A percentile compares a stretch with the other conserved stretches of the same genome.
phyloP scores from a whole-genome alignment of 2,888 invertebrate genomes.

The Drosophila pullipes region DNA sequence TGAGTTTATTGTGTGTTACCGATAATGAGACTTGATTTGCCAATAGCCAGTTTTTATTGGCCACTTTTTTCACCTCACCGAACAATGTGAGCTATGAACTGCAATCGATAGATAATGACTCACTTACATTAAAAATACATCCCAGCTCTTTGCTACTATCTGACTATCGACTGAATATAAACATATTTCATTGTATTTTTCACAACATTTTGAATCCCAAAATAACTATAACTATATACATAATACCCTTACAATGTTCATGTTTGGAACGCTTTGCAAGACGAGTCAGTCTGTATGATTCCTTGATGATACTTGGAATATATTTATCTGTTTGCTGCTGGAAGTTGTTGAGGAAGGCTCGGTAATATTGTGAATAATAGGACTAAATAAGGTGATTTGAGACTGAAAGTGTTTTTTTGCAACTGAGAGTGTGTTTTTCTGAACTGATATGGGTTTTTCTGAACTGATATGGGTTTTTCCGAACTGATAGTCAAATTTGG shows the following conservation, averaged over 20 bases:
- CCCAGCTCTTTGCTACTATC: neutral
- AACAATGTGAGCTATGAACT: neutral
- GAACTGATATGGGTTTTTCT: too few species aligned
- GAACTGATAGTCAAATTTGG: neutral
- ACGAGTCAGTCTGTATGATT: too few species aligned
- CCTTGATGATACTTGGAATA: too few species aligned
- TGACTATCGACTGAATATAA: neutral
- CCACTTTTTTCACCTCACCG: neutral
- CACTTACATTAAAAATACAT: neutral
- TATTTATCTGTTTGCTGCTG: too few species aligned
- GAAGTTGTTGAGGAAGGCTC: too few species aligned
- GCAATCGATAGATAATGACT: slow-evolving; percentile 1
- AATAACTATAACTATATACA: too few species aligned
- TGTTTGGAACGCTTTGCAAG: too few species aligned
- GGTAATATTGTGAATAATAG: too few species aligned
- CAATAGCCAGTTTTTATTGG: neutral
- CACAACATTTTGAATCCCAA: neutral
- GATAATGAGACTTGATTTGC: neutral
- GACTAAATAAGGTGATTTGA: too few species aligned
- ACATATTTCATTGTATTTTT: neutral
- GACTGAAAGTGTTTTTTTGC: too few species aligned
- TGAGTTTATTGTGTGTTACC: neutral
- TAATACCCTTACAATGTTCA: too few species aligned
- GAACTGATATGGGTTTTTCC: neutral
- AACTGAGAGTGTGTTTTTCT: too few species aligned